Base-by-base conservation (phyloP, 2,797 vertebrate genomes). In the Pseudochaenichthys georgianus region DNA sequence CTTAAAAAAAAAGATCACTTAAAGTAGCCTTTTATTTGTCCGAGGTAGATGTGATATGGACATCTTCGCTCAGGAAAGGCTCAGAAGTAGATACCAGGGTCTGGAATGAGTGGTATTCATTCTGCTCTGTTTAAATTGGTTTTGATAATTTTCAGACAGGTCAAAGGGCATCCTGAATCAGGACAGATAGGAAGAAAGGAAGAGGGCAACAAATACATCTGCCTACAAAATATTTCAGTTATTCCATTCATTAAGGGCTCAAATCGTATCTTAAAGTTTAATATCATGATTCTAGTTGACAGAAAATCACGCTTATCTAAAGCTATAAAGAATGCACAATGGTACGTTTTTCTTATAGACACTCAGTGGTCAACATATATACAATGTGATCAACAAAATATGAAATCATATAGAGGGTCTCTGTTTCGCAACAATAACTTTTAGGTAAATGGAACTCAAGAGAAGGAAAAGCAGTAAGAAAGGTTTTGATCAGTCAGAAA, bases 111-210 rank as follows among this genome's bases (percentile, higher is more conserved):
- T 55, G 64, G 58, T 41, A 79, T 48, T 42, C 46, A 54, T 34
- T 69, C 64, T 62, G 53, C 19, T 74, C 34, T 58, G 63, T 76
- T 75, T 61, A 46, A 71, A 66, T 43, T 8, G 2, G 34, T 58
- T 78, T 73, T 48, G 50, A 19, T 47, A 42, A 42, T 21, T 57
- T 67, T 66, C 42, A 77, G 31, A 73, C 5, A 70, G 74, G 81
- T 80, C 78, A 78, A 72, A 87, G 76, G 68, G n/a, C 53, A 80
- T 79, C 71, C 78, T 47, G 47, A 88, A 77, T 75, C 65, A 75
- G 51, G 52, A 13, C 51, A 69, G 63, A 82, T 76, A 65, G 21
- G 21, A 11, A 47, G 28, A 73, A n/a, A 73, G 52, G 70, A 67
- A 67, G 51, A 57, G 19, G 55, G 31, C 42, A 57, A 70, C 0